These are phyloP conservation scores for Bos javanicus DNA, from an alignment of 2,113 vertebrate genomes.

Conservation along the genomic window DNA sequence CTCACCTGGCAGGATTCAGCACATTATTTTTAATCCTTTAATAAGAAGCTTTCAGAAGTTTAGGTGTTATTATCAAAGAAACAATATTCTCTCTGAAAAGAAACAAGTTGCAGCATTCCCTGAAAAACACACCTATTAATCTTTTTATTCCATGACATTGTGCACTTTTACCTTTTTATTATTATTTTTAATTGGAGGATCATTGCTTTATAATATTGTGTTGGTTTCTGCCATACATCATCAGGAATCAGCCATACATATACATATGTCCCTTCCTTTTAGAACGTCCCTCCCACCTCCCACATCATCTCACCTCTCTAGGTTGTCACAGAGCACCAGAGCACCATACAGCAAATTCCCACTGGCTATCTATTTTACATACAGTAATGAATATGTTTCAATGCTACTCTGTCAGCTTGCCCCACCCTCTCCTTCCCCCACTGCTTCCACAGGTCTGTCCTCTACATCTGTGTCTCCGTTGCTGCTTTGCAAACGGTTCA, in stretches of 20 bases:
- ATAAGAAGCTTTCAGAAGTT: slow-evolving; percentile 17
- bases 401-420: neutral
- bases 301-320: neutral
- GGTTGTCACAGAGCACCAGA: neutral
- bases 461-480: neutral
- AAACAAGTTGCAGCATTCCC: neutral
- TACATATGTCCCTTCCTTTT: neutral
- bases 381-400: neutral
- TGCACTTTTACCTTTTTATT: neutral
- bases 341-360: neutral
- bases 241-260: neutral
- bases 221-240: neutral
- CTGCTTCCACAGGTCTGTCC: neutral
- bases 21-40: neutral
- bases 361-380: neutral
- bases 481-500: neutral
- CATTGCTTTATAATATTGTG: neutral
- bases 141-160: neutral
- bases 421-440: neutral
- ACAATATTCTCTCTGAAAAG: neutral
- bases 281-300: neutral
- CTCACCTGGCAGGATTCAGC: neutral
- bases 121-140: neutral
- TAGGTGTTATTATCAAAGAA: neutral
- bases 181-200: neutral